Percentiles rank a stretch among this genome's conserved stretches.
phyloP scores from a whole-genome alignment of 2,888 invertebrate genomes.

The Cancer borealis region DNA sequence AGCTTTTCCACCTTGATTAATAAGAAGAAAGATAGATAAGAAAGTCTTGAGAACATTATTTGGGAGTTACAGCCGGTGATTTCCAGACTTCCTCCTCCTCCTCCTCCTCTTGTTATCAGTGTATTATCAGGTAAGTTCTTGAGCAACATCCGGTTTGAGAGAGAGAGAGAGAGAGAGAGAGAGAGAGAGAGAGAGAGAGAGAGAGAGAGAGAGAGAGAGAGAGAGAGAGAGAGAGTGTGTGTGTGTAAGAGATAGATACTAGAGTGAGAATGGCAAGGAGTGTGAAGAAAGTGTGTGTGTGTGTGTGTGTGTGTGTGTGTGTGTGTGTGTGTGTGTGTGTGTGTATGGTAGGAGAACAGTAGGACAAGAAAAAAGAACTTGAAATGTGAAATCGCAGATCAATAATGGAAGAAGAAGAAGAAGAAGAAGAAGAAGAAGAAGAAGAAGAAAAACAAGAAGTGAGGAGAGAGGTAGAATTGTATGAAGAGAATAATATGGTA shows the following conservation, averaged over 20 bases:
- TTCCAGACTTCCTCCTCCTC: background rate
- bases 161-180: constrained; percentile 17
- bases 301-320: too few relatives aligned
- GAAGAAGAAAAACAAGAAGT: background rate
- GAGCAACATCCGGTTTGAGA: background rate
- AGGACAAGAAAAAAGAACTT: background rate
- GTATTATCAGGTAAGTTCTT: background rate
- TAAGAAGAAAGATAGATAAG: background rate
- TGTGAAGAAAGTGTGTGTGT: too few relatives aligned
- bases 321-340: too few relatives aligned
- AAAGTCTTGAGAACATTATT: background rate
- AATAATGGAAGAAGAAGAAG: too few relatives aligned
- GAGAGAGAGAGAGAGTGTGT: too few relatives aligned
- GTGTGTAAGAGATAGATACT: too few relatives aligned
- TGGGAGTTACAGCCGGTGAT: background rate
- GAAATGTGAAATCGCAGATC: too few relatives aligned
- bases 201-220: too few relatives aligned
- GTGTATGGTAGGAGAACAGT: background rate
- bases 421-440: too few relatives aligned
- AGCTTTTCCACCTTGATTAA: background rate
- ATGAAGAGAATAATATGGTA: background rate
- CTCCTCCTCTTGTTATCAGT: constrained; percentile 7
- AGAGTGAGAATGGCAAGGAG: too few relatives aligned
- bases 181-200: constrained; percentile 11
- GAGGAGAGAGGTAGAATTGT: background rate